Conservation (phyloP, 2,797 vertebrate genomes). For the Gadopsis marmoratus region DNA sequence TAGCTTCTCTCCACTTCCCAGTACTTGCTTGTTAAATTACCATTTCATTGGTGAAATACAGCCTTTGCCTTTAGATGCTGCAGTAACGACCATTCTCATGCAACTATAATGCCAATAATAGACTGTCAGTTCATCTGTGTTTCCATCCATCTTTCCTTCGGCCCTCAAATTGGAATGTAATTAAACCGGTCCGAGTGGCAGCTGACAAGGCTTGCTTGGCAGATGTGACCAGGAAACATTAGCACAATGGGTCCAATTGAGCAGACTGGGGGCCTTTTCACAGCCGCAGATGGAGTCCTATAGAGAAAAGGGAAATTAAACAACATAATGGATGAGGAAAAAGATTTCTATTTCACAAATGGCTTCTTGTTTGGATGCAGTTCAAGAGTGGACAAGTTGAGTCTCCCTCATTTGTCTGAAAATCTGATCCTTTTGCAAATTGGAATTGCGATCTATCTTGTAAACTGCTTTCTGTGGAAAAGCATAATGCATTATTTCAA, state of each 20-base stretch:
- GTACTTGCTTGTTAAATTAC: conserved; percentile 17
- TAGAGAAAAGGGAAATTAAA: conserved; percentile 73
- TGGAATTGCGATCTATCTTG: neutral
- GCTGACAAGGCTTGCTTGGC: conserved; percentile 78
- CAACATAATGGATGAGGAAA: conserved; percentile 58
- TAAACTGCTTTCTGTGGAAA: neutral
- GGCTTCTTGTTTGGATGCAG: conserved; percentile 64
- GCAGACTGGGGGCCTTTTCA: conserved; percentile 71
- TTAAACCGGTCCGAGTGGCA: conserved; percentile 79
- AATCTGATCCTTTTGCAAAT: conserved; percentile 34
- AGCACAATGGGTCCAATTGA: conserved; percentile 75
- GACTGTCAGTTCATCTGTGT: conserved; percentile 59
- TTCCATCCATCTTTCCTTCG: conserved; percentile 51
- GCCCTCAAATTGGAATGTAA: conserved; percentile 66
- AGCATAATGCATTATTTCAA: neutral
- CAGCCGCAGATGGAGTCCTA: conserved; percentile 75
- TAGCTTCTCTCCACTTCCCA: neutral
- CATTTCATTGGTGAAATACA: conserved; percentile 11
- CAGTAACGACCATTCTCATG: conserved; percentile 19
- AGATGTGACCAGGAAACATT: conserved; percentile 80
- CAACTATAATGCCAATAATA: conserved; percentile 27
- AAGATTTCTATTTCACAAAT: conserved; percentile 68
- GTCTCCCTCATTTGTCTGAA: conserved; percentile 36
- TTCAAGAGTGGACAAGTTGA: conserved; percentile 56
- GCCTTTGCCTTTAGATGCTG: conserved; percentile 6